Percentiles rank a stretch among this genome's conserved stretches.
Conservation (phyloP, 1,140 invertebrate genomes). For the Triops longicaudatus region DNA sequence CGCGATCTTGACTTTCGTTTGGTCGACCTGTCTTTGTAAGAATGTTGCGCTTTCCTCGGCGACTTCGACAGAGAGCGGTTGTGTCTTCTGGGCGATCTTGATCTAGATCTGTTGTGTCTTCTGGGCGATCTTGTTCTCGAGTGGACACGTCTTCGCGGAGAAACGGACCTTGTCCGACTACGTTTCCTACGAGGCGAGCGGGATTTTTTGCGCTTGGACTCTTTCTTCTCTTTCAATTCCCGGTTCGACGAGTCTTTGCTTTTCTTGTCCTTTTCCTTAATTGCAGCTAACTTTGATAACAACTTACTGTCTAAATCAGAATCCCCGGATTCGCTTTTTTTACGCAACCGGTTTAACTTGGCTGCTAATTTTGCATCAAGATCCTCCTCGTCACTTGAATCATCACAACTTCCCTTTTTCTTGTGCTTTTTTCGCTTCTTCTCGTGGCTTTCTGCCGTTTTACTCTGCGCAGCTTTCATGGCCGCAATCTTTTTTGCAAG, state of each 20-base stretch:
- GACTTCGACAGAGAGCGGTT: neutral
- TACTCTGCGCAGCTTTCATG: neutral
- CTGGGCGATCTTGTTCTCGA: neutral
- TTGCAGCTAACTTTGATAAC: conserved; percentile 15
- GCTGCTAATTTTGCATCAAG: conserved; percentile 22
- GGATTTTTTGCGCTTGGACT: conserved; percentile 2
- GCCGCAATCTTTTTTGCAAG: conserved; percentile 18
- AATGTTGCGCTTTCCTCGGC: neutral
- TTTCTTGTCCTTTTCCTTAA: conserved; percentile 21
- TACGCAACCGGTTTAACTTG: conserved; percentile 20
- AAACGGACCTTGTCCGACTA: neutral
- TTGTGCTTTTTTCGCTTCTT: conserved; percentile 23
- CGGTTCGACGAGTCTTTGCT: neutral
- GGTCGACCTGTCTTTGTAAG: neutral
- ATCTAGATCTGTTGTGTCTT: neutral
- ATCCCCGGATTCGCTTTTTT: neutral
- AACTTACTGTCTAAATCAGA: conserved; percentile 16
- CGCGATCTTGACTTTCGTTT: neutral
- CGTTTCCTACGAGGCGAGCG: neutral
- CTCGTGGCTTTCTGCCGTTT: neutral
- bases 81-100: neutral
- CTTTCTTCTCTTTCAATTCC: neutral
- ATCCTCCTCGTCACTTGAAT: conserved; percentile 9
- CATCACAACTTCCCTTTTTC: neutral
- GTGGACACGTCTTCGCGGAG: neutral